Conservation (phyloP, 2,797 vertebrate genomes). For the Neostethus bicornis region DNA sequence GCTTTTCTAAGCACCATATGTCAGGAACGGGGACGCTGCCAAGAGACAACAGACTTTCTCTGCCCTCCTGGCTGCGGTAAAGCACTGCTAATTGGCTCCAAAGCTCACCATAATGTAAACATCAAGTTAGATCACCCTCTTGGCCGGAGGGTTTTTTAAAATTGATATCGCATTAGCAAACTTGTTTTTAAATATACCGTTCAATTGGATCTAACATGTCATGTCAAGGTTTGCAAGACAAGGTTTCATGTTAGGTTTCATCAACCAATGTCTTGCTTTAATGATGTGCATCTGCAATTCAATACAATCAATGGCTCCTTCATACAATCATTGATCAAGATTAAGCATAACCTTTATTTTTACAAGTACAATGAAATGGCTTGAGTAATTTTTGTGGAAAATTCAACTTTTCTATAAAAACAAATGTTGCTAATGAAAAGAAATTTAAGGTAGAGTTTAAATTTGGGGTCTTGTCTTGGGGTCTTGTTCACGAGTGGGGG, state of each 20-base stretch:
- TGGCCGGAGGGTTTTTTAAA: background rate
- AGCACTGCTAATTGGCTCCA: conserved; percentile 29
- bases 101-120: conserved; percentile 21
- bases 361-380: too few relatives aligned
- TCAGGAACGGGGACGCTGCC: conserved; percentile 29
- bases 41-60: conserved; percentile 37
- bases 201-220: conserved; percentile 2
- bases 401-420: too few relatives aligned
- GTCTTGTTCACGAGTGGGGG: too few relatives aligned
- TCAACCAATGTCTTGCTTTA: background rate
- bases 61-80: conserved; percentile 25
- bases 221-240: background rate
- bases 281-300: background rate
- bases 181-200: background rate
- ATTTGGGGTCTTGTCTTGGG: too few relatives aligned
- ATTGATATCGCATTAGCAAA: too few relatives aligned
- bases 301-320: too few relatives aligned
- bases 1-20: conserved; percentile 59
- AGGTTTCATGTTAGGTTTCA: background rate
- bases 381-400: too few relatives aligned
- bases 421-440: too few relatives aligned
- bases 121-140: background rate
- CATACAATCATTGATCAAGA: too few relatives aligned
- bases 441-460: too few relatives aligned
- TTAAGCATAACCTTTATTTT: too few relatives aligned